Percentiles rank a stretch among this genome's conserved stretches.
Evolutionary conservation across 2,888 invertebrate genomes (phyloP).

Genomic region (Daptonema setosum): DNA sequence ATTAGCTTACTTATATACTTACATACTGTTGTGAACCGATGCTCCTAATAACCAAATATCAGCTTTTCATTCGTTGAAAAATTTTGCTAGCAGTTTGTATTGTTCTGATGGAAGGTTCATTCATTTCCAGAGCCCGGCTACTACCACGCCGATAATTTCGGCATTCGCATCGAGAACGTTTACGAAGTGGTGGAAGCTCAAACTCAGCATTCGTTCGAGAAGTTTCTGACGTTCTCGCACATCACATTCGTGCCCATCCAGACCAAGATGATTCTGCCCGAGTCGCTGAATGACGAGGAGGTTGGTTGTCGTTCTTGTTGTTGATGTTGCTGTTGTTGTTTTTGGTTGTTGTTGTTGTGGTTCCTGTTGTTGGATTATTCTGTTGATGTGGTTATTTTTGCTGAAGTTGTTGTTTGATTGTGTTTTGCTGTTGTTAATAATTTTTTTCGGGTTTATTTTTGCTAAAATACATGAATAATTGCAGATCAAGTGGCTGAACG

Average conservation of each 20-base stretch:
- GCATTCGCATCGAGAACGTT: slow-evolving; percentile 69
- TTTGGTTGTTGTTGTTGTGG: background rate
- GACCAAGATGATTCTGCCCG: slow-evolving; percentile 47
- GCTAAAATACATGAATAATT: background rate
- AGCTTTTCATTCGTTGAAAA: too few relatives aligned
- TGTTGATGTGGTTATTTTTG: background rate
- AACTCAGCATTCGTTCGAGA: slow-evolving; percentile 35
- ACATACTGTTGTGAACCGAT: too few relatives aligned
- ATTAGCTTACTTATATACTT: too few relatives aligned
- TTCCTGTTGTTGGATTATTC: background rate
- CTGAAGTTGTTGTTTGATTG: background rate
- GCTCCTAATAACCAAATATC: too few relatives aligned
- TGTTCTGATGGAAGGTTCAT: slow-evolving; percentile 3
- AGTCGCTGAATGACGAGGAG: slow-evolving; percentile 52
- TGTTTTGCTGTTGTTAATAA: background rate
- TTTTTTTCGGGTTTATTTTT: background rate
- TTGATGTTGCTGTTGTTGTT: too few relatives aligned
- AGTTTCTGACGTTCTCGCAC: slow-evolving; percentile 58
- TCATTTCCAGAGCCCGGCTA: slow-evolving; percentile 59
- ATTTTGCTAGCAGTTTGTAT: background rate
- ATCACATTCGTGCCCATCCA: slow-evolving; percentile 67
- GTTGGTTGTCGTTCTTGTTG: slow-evolving; percentile 31
- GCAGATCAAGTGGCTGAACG: slow-evolving; percentile 23
- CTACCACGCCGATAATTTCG: slow-evolving; percentile 69
- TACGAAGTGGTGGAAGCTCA: slow-evolving; percentile 46